Evolutionary conservation across 2,797 vertebrate species (phyloP), one percentile per base, ranked within the genome.

Genomic region (Neomorphus geoffroyi): DNA sequence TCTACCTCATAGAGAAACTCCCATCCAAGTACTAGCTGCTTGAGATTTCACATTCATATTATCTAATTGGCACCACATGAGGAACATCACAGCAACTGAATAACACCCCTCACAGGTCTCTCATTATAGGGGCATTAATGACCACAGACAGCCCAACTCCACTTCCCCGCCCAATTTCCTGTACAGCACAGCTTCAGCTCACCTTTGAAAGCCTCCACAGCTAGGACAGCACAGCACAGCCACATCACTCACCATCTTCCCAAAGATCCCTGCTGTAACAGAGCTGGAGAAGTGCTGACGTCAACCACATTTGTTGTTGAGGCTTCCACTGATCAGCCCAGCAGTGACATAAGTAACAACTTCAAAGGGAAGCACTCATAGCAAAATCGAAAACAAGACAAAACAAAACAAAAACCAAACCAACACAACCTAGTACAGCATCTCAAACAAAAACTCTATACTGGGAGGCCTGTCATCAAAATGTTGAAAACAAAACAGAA

Each of bases 111-210:
- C 81, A 95, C 62, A 84, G 83, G 86, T 50, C 85, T 30, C 87
- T 97, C 82, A 95, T 97, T 97, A 98, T 67, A 96, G 90, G 75
- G 71, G 79, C 90, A 96, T 92, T 96, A 97, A 95, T 94, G 94
- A 97, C 86, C 48, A 43, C 94, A 96, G 92, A 91, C 88, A 95
- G 74, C 60, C 84, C 35, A 28, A 94, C 78, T 75, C 62, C 56
- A 93, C 94, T 96, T 96, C 90, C 96, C 96, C 82, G 73, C 46
- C 90, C 95, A 50, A 94, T 96, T 97, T 98, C 94, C 87, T 94
- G 88, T 86, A 94, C 48, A 92, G 82, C 58, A 71, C 24, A 70
- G 89, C 88, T 97, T 91, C 90, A 88, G 92, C 92, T 94, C 5
- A 19, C 67, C 88, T 95, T 87, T 81, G 69, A 85, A 93, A 94